Evolutionary conservation across 2,113 vertebrate genomes (phyloP).

Genomic region (rat (Rattus norvegicus)): DNA sequence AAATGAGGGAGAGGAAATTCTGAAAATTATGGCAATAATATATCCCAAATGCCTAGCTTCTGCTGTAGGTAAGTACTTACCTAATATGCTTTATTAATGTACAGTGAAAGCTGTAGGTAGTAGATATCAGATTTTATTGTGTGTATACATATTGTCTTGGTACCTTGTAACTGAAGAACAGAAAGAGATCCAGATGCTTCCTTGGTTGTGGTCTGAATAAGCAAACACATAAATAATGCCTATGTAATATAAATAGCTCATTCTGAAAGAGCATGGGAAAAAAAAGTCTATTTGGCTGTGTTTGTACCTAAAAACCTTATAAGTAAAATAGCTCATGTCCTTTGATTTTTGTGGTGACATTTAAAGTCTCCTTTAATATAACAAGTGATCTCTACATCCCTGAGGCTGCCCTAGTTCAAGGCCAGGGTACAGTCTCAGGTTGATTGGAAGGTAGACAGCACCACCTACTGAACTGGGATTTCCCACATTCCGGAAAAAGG

Average conservation of each 20-base stretch:
- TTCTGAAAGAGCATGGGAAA: neutral
- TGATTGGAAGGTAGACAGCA: conserved; percentile 69
- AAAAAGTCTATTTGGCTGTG: neutral
- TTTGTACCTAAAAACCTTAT: neutral
- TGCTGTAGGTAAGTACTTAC: neutral
- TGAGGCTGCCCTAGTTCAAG: neutral
- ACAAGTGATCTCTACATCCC: neutral
- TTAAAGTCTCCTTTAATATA: neutral
- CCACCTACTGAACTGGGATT: conserved; percentile 70
- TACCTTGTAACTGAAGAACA: neutral
- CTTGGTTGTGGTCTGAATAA: neutral
- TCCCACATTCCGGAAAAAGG: neutral
- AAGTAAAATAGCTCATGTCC: neutral
- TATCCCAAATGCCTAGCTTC: neutral
- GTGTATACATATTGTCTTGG: neutral
- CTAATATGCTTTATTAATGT: neutral
- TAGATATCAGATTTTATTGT: neutral
- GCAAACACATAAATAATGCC: neutral
- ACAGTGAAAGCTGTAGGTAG: neutral
- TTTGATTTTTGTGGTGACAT: neutral
- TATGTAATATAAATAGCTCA: neutral
- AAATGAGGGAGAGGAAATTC: conserved; percentile 2
- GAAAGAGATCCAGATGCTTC: neutral
- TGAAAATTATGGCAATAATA: neutral
- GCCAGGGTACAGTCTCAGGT: neutral